Percentiles rank a stretch among this genome's conserved stretches.
phyloP scores from a whole-genome alignment of 2,113 vertebrate genomes.

The Gopherus flavomarginatus region DNA sequence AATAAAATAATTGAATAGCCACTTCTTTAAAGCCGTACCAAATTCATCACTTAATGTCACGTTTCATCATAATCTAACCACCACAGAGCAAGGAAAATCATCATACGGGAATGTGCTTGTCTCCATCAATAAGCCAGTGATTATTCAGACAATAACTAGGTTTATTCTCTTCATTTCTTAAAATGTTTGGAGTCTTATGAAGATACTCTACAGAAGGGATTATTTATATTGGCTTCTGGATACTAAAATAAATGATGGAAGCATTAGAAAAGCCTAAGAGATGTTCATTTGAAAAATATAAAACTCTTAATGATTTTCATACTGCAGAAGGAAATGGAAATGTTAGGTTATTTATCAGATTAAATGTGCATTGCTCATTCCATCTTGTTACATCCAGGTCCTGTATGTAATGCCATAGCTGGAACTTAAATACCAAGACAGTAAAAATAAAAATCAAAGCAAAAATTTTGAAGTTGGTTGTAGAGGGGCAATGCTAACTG shows the following conservation, averaged over 20 bases:
- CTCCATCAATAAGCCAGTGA: slow-evolving; percentile 64
- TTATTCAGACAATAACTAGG: slow-evolving; percentile 68
- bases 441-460: too few relatives aligned
- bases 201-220: slow-evolving; percentile 50
- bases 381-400: neutral
- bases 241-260: neutral
- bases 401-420: neutral
- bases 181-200: slow-evolving; percentile 46
- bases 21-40: slow-evolving; percentile 60
- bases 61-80: slow-evolving; percentile 72
- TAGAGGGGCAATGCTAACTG: neutral
- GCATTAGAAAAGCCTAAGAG: slow-evolving; percentile 25
- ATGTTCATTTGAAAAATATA: slow-evolving; percentile 37
- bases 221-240: slow-evolving; percentile 57
- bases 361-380: neutral
- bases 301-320: slow-evolving; percentile 24
- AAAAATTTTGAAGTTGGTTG: neutral
- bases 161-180: slow-evolving; percentile 71
- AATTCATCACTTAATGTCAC: slow-evolving; percentile 69
- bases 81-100: slow-evolving; percentile 53
- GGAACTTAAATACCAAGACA: neutral
- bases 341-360: slow-evolving; percentile 42
- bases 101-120: slow-evolving; percentile 44
- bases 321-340: slow-evolving; percentile 28
- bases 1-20: slow-evolving; percentile 46